Evolutionary conservation across 2,797 vertebrate species (phyloP), one percentile per base, ranked within the genome.

Genomic region (Psittacula derbiana): DNA sequence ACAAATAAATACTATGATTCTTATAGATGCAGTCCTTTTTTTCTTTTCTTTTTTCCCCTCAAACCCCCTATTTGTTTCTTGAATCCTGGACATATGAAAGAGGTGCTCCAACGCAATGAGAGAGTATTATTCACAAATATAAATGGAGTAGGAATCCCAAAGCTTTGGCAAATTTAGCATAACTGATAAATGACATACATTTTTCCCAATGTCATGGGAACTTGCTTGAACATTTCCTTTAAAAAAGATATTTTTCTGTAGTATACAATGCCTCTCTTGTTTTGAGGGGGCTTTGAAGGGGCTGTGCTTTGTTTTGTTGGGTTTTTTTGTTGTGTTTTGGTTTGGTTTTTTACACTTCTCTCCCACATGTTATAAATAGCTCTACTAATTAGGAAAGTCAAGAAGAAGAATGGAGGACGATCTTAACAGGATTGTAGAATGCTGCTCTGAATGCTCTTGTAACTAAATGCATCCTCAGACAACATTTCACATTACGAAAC

Each of bases 1-100:
- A 43, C 25, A 78, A 61, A 21, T 64, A 78, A 82, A 55, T 86
- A 20, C 20, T 76, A 30, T 27, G 41, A 79, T 46, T 40, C 23
- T 15, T 66, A 9, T 7, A 78, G 38, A 52, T 41, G 46, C 27
- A 61, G 27, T 50, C 11, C 8, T 31, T 41, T 43, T 43, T 44
- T 44, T 19, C 9, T 19, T 44, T 44, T 33, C 21, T 20, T n/a
- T n/a, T n/a, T 23, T 15, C 1, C 3, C 20, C 21, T 8, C 1
- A 0, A 4, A 11, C 38, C 11, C 58, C 1, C 14, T 27, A 11
- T 30, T 74, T 80, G 33, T 44, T 79, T 60, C 46, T 82, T 55
- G 28, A 21, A 43, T 60, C 76, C 65, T 50, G 18, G 60, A 23
- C 2, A 1, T 38, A 28, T 28, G 38, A 47, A 55, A 70, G 43